Evolutionary conservation across 2,113 vertebrate genomes (phyloP).

Genomic region (Rhineura floridana): DNA sequence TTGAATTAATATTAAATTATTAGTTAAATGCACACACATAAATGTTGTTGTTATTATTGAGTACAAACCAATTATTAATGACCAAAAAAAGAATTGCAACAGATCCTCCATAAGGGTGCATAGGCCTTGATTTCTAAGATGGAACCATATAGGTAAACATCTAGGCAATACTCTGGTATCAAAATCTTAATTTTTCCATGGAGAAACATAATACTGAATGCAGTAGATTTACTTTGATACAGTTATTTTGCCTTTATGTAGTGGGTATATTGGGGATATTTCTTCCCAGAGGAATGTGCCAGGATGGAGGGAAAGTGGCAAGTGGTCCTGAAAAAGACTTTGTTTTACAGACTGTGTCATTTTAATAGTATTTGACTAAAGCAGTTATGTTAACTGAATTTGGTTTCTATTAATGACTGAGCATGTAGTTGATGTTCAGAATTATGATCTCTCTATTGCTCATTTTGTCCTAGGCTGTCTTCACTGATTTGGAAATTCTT

Average conservation of each 20-base stretch:
- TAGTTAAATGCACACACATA: no score
- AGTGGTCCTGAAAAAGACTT: background rate
- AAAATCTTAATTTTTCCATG: background rate
- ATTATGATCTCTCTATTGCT: background rate
- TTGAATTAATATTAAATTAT: no score
- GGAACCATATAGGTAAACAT: background rate
- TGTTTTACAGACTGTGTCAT: background rate
- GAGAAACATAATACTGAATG: background rate
- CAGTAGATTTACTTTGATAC: background rate
- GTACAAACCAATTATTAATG: no score
- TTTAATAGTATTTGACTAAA: background rate
- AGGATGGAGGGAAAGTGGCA: background rate
- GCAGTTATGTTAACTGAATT: background rate
- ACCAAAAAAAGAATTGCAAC: no score
- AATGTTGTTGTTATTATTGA: no score
- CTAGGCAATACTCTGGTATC: background rate
- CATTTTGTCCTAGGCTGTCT: conserved; percentile 85
- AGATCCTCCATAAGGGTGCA: no score
- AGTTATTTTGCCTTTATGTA: background rate
- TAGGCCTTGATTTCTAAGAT: background rate
- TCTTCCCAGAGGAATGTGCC: background rate
- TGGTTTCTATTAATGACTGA: background rate
- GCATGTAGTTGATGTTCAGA: background rate
- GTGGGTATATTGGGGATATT: background rate
- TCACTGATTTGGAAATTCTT: conserved; percentile 96